These are phyloP conservation scores for Chaenocephalus aceratus DNA, from an alignment of 2,113 vertebrate genomes.

Conservation along the genomic window DNA sequence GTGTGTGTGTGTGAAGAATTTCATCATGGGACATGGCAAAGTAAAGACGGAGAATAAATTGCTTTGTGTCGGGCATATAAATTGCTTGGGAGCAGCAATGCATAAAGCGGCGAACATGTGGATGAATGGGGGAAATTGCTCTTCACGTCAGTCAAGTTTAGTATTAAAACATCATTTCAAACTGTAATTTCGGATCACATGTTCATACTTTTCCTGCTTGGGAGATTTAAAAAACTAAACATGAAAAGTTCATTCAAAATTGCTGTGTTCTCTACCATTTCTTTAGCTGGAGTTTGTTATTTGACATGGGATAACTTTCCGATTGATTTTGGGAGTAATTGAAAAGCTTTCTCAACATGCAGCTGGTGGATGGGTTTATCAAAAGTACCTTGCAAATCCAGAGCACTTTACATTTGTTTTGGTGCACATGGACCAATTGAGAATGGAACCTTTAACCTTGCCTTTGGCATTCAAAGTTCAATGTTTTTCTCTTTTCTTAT, in stretches of 20 bases:
- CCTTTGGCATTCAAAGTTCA: slow-evolving; percentile 7
- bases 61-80: slow-evolving; percentile 14
- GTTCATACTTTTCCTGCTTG: not conserved
- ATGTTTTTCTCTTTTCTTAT: not conserved
- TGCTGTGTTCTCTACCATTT: no score
- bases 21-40: slow-evolving; percentile 8
- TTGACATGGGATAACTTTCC: not conserved
- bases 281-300: not conserved
- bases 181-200: not conserved
- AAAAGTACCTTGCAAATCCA: slow-evolving; percentile 18
- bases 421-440: not conserved
- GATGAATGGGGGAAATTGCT: not conserved
- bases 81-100: not conserved
- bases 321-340: not conserved
- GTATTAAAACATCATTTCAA: not conserved
- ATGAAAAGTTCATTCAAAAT: not conserved
- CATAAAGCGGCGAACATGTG: slow-evolving; percentile 17
- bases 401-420: no score
- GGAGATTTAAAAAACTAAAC: not conserved
- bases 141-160: not conserved
- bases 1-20: slow-evolving; percentile 29
- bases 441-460: slow-evolving; percentile 18
- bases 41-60: slow-evolving; percentile 20
- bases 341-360: slow-evolving; percentile 17
- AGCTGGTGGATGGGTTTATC: slow-evolving; percentile 14